These are phyloP conservation scores for Limnothrissa miodon DNA, from an alignment of 2,113 vertebrate genomes.

Conservation along the genomic window DNA sequence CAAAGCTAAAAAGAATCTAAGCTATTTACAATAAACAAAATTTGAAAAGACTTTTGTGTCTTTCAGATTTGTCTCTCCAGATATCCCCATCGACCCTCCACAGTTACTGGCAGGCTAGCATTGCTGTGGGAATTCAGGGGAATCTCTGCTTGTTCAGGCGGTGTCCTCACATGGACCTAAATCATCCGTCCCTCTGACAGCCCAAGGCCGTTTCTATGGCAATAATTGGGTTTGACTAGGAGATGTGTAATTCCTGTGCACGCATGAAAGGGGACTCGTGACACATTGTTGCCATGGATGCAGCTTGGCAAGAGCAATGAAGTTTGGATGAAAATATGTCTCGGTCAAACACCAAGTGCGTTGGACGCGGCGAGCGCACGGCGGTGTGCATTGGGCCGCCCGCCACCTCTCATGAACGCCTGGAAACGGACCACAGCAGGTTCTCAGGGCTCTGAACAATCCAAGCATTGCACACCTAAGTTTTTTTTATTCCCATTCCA, in stretches of 20 bases:
- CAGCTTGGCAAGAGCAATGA: slow-evolving; percentile 45
- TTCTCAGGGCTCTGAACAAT: neutral
- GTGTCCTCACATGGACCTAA: slow-evolving; percentile 64
- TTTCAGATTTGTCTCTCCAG: neutral
- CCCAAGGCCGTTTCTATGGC: slow-evolving; percentile 8
- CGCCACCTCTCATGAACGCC: slow-evolving; percentile 4
- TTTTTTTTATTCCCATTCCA: slow-evolving; percentile 4
- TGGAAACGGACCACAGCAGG: neutral
- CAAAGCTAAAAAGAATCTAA: neutral
- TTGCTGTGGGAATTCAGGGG: slow-evolving; percentile 52
- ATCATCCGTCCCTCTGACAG: slow-evolving; percentile 29
- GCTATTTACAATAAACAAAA: slow-evolving; percentile 8
- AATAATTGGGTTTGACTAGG: slow-evolving; percentile 46
- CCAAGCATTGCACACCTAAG: neutral
- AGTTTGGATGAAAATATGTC: slow-evolving; percentile 63
- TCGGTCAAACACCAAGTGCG: slow-evolving; percentile 62
- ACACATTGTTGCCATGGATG: slow-evolving; percentile 43
- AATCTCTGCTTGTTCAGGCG: slow-evolving; percentile 62
- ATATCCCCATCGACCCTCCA: neutral
- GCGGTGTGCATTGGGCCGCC: slow-evolving; percentile 3
- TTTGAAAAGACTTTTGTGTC: neutral
- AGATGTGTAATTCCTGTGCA: slow-evolving; percentile 61
- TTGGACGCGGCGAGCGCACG: slow-evolving; percentile 19
- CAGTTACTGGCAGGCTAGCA: slow-evolving; percentile 26
- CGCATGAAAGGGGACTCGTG: slow-evolving; percentile 60